Evolutionary conservation across 1,140 invertebrate genomes (phyloP), one percentile per base, ranked within the genome.

Genomic region (Bombus pascuorum): DNA sequence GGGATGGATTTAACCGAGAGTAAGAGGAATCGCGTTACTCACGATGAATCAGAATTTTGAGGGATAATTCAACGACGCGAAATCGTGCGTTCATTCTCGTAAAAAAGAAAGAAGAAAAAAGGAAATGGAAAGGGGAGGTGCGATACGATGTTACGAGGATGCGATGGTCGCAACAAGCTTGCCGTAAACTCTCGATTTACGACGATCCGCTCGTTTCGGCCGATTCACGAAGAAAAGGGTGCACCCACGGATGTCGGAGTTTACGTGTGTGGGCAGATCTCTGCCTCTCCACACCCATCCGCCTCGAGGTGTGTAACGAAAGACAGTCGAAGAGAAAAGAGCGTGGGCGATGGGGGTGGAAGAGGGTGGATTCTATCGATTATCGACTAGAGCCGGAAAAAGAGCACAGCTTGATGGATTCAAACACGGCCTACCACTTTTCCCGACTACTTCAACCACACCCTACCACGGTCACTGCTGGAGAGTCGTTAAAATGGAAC

Each of bases 401-500:
- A 91, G 89, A 90, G 84, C 87, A 87, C 79, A 73, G 89, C 90
- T 90, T 87, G 89, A 91, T 90, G 89, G 90, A 91, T 90, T 91
- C 89, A 89, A 89, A 90, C 90, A 91, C 87, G 87, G 89, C 87
- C 90, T 89, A 90, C 90, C 87, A 91, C 89, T 91, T 89, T 88
- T 84, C 76, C 85, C 78, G 82, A 74, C 70, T 79, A 72, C 79
- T 76, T 70, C 80, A 86, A 91, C 89, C 89, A 88, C 90, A 90
- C 89, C 89, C 89, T 84, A 75, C 87, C 86, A 62, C 86, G 89
- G 72, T 66, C 83, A 87, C 89, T 39, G 57, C 62, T 78, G 15
- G 77, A 87, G 83, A 90, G 81, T 90, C 86, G 89, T 87, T 87
- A 90, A 90, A 90, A 89, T 79, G 82, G 76, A 80, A 85, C 76